phyloP scores from a whole-genome alignment of 23 tunicate genomes.

The Halocynthia roretzi region DNA sequence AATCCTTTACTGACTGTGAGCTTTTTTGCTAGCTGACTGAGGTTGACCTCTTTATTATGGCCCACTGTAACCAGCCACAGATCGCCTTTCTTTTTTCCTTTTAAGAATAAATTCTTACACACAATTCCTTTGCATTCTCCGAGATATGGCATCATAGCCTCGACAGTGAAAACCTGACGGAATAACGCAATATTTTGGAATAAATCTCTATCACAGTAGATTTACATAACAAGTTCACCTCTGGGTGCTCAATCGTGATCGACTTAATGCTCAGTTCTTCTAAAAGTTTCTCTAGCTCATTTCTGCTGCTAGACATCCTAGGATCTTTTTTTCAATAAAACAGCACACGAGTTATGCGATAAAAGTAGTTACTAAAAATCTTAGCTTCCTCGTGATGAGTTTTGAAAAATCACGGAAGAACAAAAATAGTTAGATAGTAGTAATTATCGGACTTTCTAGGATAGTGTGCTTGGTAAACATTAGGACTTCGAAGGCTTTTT shows the following conservation, averaged over 20 bases:
- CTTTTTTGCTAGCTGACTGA: conserved; percentile 46
- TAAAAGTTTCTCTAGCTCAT: neutral
- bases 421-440: too few species aligned
- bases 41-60: conserved; percentile 40
- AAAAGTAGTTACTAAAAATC: too few species aligned
- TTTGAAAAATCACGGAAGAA: too few species aligned
- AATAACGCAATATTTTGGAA: neutral
- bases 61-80: conserved; percentile 71
- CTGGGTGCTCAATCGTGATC: conserved; percentile 10
- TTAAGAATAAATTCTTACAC: conserved; percentile 72
- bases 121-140: conserved; percentile 55
- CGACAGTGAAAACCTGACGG: conserved; percentile 78
- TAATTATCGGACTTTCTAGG: too few species aligned
- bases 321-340: too few species aligned
- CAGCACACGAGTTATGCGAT: too few species aligned
- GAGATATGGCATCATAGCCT: conserved; percentile 82
- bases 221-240: neutral
- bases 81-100: conserved; percentile 78
- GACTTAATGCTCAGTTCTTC: neutral
- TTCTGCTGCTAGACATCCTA: neutral
- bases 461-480: too few species aligned
- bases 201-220: neutral
- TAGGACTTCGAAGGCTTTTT: too few species aligned
- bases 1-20: conserved; percentile 59
- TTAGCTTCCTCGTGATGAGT: too few species aligned